Percentiles rank a stretch among this genome's conserved stretches.
Evolutionary conservation across 2,113 vertebrate species (phyloP).

Genomic region (Pterocles orientalis): DNA sequence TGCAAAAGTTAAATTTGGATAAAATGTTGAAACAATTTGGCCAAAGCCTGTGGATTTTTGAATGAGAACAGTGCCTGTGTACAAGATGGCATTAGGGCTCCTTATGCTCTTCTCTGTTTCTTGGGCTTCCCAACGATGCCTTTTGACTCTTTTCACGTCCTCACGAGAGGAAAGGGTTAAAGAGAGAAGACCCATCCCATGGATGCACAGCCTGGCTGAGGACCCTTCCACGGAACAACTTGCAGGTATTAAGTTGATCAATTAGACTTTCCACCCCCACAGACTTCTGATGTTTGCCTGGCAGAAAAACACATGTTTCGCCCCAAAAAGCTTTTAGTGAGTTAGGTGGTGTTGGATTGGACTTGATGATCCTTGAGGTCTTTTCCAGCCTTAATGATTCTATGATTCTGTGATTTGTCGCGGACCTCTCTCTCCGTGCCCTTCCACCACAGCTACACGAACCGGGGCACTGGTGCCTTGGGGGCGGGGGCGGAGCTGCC

Average conservation of each 20-base stretch:
- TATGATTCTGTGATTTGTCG: rapidly evolving
- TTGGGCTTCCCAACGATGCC: neutral
- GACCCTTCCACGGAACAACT: no score
- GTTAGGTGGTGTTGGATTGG: no score
- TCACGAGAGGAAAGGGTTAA: rapidly evolving
- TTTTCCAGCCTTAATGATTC: no score
- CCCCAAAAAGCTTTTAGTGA: neutral
- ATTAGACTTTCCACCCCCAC: rapidly evolving
- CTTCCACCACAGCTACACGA: rapidly evolving
- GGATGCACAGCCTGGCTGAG: no score
- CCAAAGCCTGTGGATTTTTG: neutral
- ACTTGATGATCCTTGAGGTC: no score
- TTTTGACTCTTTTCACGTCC: no score
- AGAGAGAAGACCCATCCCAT: neutral
- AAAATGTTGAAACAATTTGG: neutral
- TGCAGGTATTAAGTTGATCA: rapidly evolving
- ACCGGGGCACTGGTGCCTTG: rapidly evolving
- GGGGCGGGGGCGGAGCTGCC: no score
- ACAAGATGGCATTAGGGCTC: neutral
- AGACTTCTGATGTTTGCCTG: rapidly evolving
- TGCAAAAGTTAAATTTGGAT: neutral
- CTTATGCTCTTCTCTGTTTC: no score
- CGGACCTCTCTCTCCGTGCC: rapidly evolving
- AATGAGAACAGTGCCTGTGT: neutral
- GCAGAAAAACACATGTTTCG: rapidly evolving